Evolutionary conservation across 2,888 invertebrate species (phyloP).

Genomic region (Ferdinandea cuprea): DNA sequence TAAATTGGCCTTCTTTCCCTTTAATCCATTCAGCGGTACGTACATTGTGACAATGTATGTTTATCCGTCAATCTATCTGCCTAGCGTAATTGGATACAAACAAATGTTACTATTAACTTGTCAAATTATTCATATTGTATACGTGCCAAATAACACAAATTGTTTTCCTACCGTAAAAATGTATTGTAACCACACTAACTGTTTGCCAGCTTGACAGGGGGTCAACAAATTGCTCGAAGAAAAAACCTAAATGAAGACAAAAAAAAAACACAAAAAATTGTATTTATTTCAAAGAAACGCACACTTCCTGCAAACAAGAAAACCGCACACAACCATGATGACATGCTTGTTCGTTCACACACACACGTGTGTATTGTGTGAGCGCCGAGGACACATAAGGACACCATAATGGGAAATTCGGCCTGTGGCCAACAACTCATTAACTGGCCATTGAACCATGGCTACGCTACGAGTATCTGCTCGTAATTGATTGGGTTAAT

Average conservation of each 20-base stretch:
- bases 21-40: no score
- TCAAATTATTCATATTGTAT: no score
- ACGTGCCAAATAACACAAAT: no score
- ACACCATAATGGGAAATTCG: conserved; percentile 14
- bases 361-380: background rate
- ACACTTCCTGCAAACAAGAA: background rate
- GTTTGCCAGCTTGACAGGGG: no score
- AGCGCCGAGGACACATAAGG: no score
- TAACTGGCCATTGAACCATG: conserved; percentile 28
- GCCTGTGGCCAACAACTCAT: conserved; percentile 27
- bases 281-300: background rate
- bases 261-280: background rate
- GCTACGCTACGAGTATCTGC: background rate
- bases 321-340: conserved; percentile 1
- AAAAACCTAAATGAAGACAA: background rate
- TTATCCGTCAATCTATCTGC: no score
- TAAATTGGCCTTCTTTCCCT: no score
- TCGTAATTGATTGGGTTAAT: conserved; percentile 4
- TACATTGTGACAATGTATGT: no score
- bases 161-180: no score
- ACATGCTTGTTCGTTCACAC: background rate
- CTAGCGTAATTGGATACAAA: no score
- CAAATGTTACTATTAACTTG: no score
- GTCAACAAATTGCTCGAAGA: conserved; percentile 24
- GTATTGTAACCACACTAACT: no score